Percentiles rank a stretch among this genome's conserved stretches.
Evolutionary conservation across 2,797 vertebrate species (phyloP).

Genomic region (Saguinus oedipus): DNA sequence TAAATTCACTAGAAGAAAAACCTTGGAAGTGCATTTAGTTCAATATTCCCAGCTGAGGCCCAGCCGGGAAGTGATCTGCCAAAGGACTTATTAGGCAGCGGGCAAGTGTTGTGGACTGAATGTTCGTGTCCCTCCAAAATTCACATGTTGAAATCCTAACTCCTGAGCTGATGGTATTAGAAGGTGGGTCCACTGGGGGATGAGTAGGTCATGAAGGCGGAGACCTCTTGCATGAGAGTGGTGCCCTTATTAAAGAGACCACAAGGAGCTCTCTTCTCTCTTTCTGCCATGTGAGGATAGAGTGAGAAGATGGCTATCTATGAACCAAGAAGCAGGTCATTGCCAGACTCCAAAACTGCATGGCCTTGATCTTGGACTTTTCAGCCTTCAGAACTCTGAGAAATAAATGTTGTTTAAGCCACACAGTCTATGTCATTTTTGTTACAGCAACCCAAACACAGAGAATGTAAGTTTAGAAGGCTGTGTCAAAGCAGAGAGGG

Average conservation of each 20-base stretch:
- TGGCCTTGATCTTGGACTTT: not conserved
- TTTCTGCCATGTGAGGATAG: not conserved
- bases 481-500: not conserved
- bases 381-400: not conserved
- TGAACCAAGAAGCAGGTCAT: not conserved
- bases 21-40: not conserved
- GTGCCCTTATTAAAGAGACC: not conserved
- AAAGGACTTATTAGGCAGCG: not conserved
- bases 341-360: not conserved
- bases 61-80: not conserved
- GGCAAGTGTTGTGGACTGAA: not conserved
- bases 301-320: not conserved
- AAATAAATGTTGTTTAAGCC: not conserved
- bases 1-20: not conserved
- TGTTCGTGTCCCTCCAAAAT: not conserved
- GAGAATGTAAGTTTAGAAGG: not conserved
- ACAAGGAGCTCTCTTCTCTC: not conserved
- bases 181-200: not conserved
- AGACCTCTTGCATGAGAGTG: not conserved
- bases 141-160: not conserved
- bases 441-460: not conserved
- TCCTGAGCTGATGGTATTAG: not conserved
- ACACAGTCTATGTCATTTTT: not conserved
- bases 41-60: not conserved
- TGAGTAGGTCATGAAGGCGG: not conserved